Evolutionary conservation across 2,113 vertebrate genomes (phyloP), one percentile per base, ranked within the genome.

Genomic region (Propithecus coquereli): DNA sequence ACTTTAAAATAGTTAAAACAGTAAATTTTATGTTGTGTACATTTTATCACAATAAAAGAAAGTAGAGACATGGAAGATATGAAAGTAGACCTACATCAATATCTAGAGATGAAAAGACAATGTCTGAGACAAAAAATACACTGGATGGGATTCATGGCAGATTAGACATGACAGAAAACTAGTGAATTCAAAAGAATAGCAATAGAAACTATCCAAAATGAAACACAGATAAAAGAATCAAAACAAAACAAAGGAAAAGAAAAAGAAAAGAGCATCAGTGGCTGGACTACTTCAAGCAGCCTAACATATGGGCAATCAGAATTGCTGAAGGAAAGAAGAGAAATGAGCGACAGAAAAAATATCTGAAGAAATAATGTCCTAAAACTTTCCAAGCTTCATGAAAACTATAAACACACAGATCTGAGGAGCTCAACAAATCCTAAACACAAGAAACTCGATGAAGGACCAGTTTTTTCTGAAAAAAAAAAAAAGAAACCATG

Each of bases 361-460:
- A 76, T 23, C 43, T 74, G 47, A 87, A 71, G 63, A 86, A 70
- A 80, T 43, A 87, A 85, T 37, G 10, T 43, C 50, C 45, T 65
- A 68, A 81, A 74, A 66, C 16, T 50, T 96, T 76, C 45, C 66
- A 84, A 84, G 84, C 23, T 93, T 65, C 71, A 74, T 84, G 34
- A 52, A 93, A 81, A 88, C 47, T 74, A 91, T 71, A 87, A 87
- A 81, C 14, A 63, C 10, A 90, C 25, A 95, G 47, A 88, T 68
- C 77, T 45, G 68, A 88, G 68, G 47, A 92, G 70, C 50, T 83
- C 77, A 84, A 27, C 40, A 34, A 61, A 73, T 66, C 37, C 8
- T 47, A 87, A 87, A 5, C 32, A 57, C 43, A 77, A 88, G 70
- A 83, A 66, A 68, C 30, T 71, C n/a, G 25, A 82, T 54, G 52